phyloP scores from a whole-genome alignment of 2,888 invertebrate species.

The Ophioninae sp. region DNA sequence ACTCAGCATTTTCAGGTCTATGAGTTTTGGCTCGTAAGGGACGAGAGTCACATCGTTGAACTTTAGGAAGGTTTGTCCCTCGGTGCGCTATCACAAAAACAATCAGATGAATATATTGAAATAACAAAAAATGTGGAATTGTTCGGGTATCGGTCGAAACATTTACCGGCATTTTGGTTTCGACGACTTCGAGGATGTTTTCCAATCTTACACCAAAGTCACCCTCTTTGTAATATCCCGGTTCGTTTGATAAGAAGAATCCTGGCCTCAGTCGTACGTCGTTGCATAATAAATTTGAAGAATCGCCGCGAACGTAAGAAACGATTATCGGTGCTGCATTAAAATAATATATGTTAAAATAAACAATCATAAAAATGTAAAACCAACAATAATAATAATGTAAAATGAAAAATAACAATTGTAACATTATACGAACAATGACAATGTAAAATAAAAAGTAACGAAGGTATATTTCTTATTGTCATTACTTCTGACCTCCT shows the following conservation, averaged over 20 bases:
- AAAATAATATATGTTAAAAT: not conserved
- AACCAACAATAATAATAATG: not conserved
- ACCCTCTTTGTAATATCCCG: conserved; percentile 93
- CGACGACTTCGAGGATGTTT: conserved; percentile 89
- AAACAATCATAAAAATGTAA: not conserved
- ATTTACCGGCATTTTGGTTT: conserved; percentile 79
- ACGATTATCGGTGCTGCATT: conserved; percentile 88
- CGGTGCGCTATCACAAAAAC: conserved; percentile 67
- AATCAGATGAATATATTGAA: not conserved
- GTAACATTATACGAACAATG: too few relatives aligned
- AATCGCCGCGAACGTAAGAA: conserved; percentile 81
- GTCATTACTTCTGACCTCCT: not conserved
- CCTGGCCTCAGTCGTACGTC: conserved; percentile 85
- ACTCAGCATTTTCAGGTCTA: conserved; percentile 89
- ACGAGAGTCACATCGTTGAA: conserved; percentile 93
- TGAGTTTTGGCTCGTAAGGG: conserved; percentile 93
- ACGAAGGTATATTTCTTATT: not conserved
- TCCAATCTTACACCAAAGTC: conserved; percentile 94
- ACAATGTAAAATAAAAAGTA: too few relatives aligned
- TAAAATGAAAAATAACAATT: too few relatives aligned
- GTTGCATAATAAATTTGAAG: conserved; percentile 64
- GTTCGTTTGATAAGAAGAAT: conserved; percentile 91
- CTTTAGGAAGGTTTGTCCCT: conserved; percentile 84
- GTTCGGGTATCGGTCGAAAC: not conserved
- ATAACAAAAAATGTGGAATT: not conserved